These are phyloP conservation scores for Eupithecia tripunctaria DNA, from an alignment of 2,888 invertebrate species.

Conservation along the genomic window DNA sequence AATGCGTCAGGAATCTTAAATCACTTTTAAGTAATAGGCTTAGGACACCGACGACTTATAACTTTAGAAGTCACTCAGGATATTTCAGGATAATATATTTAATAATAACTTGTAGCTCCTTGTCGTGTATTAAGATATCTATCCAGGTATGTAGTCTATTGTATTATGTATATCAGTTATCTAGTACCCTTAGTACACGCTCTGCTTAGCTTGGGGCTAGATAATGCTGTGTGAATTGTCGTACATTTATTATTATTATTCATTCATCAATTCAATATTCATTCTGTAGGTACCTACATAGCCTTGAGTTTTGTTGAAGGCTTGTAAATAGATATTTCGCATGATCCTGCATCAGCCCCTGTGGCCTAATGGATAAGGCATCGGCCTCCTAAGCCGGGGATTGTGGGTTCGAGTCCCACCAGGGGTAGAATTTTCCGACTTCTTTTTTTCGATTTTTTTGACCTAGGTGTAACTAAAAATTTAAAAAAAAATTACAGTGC, in stretches of 20 bases:
- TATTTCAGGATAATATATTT: neutral
- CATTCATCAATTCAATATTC: too few species aligned
- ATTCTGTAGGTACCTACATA: too few species aligned
- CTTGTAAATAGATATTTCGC: neutral
- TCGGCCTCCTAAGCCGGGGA: constrained; percentile 91
- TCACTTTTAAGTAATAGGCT: neutral
- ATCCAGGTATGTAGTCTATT: too few species aligned
- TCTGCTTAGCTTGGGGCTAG: too few species aligned
- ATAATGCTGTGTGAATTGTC: too few species aligned
- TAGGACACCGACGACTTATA: neutral
- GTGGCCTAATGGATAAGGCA: constrained; percentile 91
- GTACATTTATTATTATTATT: too few species aligned
- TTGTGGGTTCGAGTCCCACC: constrained; percentile 91
- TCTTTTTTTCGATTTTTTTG: neutral
- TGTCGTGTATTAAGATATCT: too few species aligned
- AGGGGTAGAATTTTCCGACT: constrained; percentile 79
- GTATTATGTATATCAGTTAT: too few species aligned
- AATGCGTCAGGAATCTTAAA: neutral
- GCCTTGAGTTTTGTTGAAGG: neutral
- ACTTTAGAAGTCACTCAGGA: too few species aligned
- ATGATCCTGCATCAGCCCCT: constrained; percentile 76
- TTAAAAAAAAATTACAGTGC: too few species aligned
- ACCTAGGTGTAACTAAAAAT: too few species aligned
- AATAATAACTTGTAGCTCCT: neutral
- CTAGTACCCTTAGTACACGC: too few species aligned